These are phyloP conservation scores for Clitarchus hookeri DNA, from an alignment of 2,888 invertebrate genomes.

Conservation along the genomic window DNA sequence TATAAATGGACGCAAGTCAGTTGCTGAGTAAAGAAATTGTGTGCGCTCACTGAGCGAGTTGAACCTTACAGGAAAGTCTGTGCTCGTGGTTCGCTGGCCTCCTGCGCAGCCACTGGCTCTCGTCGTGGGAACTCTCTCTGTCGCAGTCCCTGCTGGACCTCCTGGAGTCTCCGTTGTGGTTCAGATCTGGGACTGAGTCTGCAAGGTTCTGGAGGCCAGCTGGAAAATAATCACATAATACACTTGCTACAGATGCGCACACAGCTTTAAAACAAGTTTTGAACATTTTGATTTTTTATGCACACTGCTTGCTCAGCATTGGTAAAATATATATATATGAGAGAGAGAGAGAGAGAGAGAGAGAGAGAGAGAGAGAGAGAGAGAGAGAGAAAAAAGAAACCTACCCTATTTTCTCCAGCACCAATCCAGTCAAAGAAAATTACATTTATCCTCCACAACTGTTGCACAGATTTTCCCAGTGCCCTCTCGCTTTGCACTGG, in stretches of 20 bases:
- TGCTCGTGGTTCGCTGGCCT: conserved; percentile 55
- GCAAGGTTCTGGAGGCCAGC: conserved; percentile 47
- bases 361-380: no score
- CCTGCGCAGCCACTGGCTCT: conserved; percentile 49
- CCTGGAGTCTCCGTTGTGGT: conserved; percentile 43
- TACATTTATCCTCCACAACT: no score
- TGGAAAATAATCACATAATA: conserved; percentile 9
- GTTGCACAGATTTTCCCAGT: no score
- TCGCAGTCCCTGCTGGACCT: conserved; percentile 16
- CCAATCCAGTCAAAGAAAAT: no score
- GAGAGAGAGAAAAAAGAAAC: no score
- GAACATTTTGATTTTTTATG: no score
- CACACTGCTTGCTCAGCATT: no score
- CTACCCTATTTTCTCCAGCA: no score
- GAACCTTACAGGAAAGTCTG: conserved; percentile 56
- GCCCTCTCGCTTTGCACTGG: no score
- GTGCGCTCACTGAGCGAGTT: background rate
- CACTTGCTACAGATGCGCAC: background rate
- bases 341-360: no score
- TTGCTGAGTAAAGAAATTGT: background rate
- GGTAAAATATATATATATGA: no score
- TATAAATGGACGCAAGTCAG: no score
- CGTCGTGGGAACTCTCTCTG: conserved; percentile 47
- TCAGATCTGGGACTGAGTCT: conserved; percentile 53
- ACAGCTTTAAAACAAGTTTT: conserved; percentile 32